Base-by-base conservation (phyloP, 92 coral and sea anemone genomes). In the Muricea muricata region DNA sequence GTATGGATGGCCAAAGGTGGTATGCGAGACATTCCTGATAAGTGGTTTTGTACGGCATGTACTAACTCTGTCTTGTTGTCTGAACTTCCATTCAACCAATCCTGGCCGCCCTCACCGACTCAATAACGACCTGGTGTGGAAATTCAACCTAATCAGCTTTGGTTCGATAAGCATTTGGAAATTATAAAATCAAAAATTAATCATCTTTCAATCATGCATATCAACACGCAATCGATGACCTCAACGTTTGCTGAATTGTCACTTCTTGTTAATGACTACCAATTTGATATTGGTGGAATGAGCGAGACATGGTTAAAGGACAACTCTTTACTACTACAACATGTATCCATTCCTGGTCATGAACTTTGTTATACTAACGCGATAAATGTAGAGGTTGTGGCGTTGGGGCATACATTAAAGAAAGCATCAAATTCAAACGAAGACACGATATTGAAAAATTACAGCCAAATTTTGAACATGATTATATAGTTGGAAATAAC, bases 161-260 rank as follows among this genome's bases (percentile, higher is more conserved):
- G n/a, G n/a, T n/a, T n/a, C n/a, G n/a, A n/a, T n/a, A n/a, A n/a
- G n/a, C n/a, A n/a, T n/a, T n/a, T n/a, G n/a, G n/a, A n/a, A n/a
- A n/a, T n/a, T n/a, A n/a, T n/a, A n/a, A n/a, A n/a, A n/a, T n/a
- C n/a, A n/a, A n/a, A n/a, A n/a, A n/a, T n/a, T n/a, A n/a, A n/a
- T n/a, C 89, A 86, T 58, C 29, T 86, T 21, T 46, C 54, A 72
- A 71, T 86, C 39, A n/a, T 79, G 40, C 89, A 86, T 68, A 42
- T 86, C 35, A 86, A 80, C 75, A 63, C 77, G 13, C 78, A 37
- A 21, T 75, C 41, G 39, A 33, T 85, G 84, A 60, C 78, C 6
- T 85, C 85, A 4, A 85, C 89, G 6, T 75, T 75, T 28, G 35
- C 60, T 52, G 84, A 85, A 65, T 67, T 77, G 25, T 33, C 63